A percentile compares a stretch with the other conserved stretches of the same genome.
Conservation (phyloP, 2,888 invertebrate genomes). For the Nephrotoma flavescens region DNA sequence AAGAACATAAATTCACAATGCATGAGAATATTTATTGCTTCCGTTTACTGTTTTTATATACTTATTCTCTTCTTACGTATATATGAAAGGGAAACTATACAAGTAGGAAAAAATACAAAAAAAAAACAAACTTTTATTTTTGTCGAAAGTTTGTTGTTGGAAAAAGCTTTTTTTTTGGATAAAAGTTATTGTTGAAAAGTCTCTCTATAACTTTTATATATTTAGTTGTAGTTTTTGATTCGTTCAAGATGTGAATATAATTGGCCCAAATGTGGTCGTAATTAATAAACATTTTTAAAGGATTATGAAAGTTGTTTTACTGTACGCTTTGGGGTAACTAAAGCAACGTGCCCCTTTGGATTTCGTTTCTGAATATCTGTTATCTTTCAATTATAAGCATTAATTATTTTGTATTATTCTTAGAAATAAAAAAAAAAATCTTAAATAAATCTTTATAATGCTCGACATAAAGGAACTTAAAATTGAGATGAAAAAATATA, state of each 20-base stretch:
- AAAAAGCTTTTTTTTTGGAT: background rate
- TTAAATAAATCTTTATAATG: background rate
- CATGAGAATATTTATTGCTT: background rate
- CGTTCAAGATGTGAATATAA: background rate
- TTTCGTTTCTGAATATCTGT: background rate
- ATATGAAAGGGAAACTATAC: background rate
- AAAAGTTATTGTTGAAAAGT: background rate
- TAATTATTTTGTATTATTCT: background rate
- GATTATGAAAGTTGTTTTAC: background rate
- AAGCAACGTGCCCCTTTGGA: background rate
- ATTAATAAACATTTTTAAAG: background rate
- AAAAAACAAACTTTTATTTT: background rate
- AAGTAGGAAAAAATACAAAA: background rate
- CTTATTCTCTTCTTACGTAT: background rate
- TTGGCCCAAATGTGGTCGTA: background rate
- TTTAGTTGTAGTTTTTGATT: background rate
- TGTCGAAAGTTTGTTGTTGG: background rate
- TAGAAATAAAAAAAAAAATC: background rate
- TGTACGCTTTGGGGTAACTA: background rate
- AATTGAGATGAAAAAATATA: background rate
- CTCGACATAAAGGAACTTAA: background rate
- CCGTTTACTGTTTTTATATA: background rate
- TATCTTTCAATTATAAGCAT: background rate
- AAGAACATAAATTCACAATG: background rate
- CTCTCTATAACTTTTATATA: background rate